phyloP scores from a whole-genome alignment of 1,140 invertebrate species.

The Drosophila oshimai region DNA sequence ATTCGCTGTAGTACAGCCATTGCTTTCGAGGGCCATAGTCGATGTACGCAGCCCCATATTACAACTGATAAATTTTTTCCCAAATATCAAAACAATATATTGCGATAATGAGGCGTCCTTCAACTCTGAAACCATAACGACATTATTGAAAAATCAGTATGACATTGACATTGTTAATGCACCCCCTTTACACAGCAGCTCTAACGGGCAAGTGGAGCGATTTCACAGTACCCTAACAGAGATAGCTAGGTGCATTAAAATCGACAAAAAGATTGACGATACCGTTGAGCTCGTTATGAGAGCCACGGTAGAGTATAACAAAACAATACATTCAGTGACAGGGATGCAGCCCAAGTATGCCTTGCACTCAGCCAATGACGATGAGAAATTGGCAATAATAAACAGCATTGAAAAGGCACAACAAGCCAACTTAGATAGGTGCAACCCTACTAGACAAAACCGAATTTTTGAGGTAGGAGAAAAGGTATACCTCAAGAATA shows the following conservation, averaged over 20 bases:
- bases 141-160: conserved; percentile 4
- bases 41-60: too few species aligned
- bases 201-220: conserved; percentile 14
- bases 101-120: conserved; percentile 26
- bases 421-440: too few species aligned
- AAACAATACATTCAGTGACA: neutral
- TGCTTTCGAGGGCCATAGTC: conserved; percentile 12
- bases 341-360: neutral
- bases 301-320: neutral
- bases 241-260: neutral
- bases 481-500: neutral
- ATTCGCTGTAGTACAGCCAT: too few species aligned
- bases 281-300: too few species aligned
- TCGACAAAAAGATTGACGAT: conserved; percentile 1
- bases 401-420: neutral
- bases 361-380: neutral
- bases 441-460: neutral
- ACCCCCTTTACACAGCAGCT: conserved; percentile 23
- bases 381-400: neutral
- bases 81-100: too few species aligned
- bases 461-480: conserved; percentile 14
- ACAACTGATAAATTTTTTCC: too few species aligned
- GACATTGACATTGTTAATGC: conserved; percentile 10
- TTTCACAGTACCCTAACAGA: conserved; percentile 10
- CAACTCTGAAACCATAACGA: conserved; percentile 22